phyloP scores from a whole-genome alignment of 1,140 invertebrate genomes.

The Bombus sylvicola region DNA sequence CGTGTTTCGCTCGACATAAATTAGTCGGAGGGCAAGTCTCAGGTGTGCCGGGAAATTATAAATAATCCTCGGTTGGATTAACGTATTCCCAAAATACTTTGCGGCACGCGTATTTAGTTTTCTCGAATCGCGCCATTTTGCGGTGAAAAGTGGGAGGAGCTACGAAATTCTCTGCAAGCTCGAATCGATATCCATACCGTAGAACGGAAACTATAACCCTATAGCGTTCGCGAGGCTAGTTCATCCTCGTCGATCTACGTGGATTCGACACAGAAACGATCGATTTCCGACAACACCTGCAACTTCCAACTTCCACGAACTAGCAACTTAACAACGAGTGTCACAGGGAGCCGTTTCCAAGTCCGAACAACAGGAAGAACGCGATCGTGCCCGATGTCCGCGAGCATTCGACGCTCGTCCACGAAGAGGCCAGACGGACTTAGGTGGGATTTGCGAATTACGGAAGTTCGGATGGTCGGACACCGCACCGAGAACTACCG shows the following conservation, averaged over 20 bases:
- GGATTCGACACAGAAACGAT: background rate
- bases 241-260: background rate
- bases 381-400: no score
- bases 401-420: no score
- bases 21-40: background rate
- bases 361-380: background rate
- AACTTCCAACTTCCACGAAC: background rate
- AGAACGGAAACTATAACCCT: background rate
- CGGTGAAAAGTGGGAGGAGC: background rate
- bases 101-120: background rate
- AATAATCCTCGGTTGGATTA: constrained; percentile 26
- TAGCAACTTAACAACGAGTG: background rate
- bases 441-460: constrained; percentile 14
- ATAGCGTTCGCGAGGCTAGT: background rate
- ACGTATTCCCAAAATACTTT: constrained; percentile 24
- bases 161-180: background rate
- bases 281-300: background rate
- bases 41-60: background rate
- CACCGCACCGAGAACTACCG: background rate
- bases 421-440: background rate
- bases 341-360: background rate
- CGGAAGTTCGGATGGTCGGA: background rate
- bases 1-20: background rate
- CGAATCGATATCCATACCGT: background rate
- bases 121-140: background rate